Conservation (phyloP, 2,888 invertebrate genomes). For the Spilarctia lutea region DNA sequence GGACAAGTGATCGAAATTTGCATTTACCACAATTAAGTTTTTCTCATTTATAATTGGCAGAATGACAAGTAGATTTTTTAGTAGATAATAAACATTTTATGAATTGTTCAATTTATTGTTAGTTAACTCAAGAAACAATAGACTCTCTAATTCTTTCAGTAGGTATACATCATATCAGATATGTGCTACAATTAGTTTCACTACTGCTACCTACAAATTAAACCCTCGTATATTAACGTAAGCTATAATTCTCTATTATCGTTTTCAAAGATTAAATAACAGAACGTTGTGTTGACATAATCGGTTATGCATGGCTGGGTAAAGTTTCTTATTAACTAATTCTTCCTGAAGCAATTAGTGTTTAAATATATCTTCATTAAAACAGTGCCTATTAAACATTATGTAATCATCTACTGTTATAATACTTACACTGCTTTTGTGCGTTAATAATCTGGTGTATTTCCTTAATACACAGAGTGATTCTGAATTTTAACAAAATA, state of each 20-base stretch:
- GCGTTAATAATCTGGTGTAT: background rate
- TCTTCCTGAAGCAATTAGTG: constrained; percentile 30
- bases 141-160: constrained; percentile 11
- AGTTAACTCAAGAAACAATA: background rate
- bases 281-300: constrained; percentile 47
- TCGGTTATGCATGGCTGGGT: constrained; percentile 45
- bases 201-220: constrained; percentile 25
- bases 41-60: background rate
- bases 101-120: background rate
- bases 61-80: background rate
- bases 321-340: constrained; percentile 30
- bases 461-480: background rate
- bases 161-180: constrained; percentile 19
- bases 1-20: background rate
- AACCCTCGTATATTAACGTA: constrained; percentile 24
- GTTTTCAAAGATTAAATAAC: constrained; percentile 41
- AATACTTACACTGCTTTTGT: background rate
- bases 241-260: constrained; percentile 32
- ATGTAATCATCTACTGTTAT: constrained; percentile 2
- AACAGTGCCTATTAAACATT: constrained; percentile 7
- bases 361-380: constrained; percentile 11
- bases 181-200: constrained; percentile 13
- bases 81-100: background rate
- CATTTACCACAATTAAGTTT: background rate
- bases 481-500: background rate